These are phyloP conservation scores for Bos indicus DNA, from an alignment of 2,113 vertebrate species.

Conservation along the genomic window DNA sequence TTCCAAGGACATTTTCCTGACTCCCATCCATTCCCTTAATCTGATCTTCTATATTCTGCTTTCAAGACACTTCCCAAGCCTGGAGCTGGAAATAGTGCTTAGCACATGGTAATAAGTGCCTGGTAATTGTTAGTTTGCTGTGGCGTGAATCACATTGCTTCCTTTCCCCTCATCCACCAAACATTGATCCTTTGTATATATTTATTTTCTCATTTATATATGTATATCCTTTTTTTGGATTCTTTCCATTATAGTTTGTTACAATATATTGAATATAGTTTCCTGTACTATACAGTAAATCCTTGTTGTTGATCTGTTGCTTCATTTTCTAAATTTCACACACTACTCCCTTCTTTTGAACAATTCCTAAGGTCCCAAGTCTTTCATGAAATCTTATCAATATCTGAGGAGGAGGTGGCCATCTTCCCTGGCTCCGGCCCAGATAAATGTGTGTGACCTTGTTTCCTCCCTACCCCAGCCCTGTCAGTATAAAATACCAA, in stretches of 20 bases:
- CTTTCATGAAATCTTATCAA: background rate
- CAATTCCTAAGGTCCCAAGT: background rate
- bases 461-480: background rate
- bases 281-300: background rate
- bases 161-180: background rate
- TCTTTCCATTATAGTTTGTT: background rate
- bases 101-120: background rate
- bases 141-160: background rate
- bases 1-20: conserved; percentile 48
- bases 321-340: background rate
- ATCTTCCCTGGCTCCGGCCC: background rate
- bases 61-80: background rate
- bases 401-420: conserved; percentile 29
- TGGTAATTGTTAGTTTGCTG: conserved; percentile 6
- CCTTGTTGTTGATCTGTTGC: background rate
- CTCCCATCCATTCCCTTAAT: background rate
- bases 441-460: background rate
- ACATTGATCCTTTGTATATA: background rate
- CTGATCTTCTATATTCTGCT: background rate
- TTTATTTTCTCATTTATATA: background rate
- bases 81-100: background rate
- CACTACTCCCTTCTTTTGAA: background rate
- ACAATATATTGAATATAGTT: background rate
- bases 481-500: background rate
- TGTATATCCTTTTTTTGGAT: background rate